These are phyloP conservation scores for Hedya salicella DNA, from an alignment of 2,888 invertebrate species.

Conservation along the genomic window DNA sequence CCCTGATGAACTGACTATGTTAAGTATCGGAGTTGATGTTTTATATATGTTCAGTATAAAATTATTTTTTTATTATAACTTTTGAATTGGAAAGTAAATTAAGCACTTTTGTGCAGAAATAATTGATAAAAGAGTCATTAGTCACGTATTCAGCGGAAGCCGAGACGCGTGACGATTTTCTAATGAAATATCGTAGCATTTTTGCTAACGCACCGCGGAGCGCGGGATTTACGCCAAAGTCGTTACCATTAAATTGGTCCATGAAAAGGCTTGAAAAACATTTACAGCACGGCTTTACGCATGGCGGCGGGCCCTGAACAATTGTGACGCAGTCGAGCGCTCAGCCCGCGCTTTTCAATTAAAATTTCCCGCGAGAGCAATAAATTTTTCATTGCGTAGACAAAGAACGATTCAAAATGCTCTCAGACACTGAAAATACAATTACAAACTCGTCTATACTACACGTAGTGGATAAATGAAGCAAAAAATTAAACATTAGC, in stretches of 20 bases:
- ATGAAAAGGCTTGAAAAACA: slow-evolving; percentile 43
- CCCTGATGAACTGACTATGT: neutral
- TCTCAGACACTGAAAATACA: slow-evolving; percentile 57
- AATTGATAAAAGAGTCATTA: slow-evolving; percentile 30
- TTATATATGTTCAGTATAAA: neutral
- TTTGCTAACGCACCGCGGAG: slow-evolving; percentile 33
- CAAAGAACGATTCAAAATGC: slow-evolving; percentile 62
- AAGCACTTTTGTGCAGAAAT: slow-evolving; percentile 26
- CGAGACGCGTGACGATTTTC: slow-evolving; percentile 43
- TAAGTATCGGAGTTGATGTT: neutral
- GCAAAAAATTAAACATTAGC: slow-evolving; percentile 69
- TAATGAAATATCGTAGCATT: slow-evolving; percentile 39
- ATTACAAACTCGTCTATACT: slow-evolving; percentile 48
- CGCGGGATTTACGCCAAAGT: slow-evolving; percentile 32
- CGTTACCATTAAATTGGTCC: slow-evolving; percentile 43
- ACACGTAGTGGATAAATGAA: slow-evolving; percentile 61
- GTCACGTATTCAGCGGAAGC: slow-evolving; percentile 33
- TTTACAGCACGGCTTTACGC: slow-evolving; percentile 43
- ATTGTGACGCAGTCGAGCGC: slow-evolving; percentile 45
- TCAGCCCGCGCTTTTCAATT: slow-evolving; percentile 59
- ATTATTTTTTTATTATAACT: neutral
- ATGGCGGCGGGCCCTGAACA: slow-evolving; percentile 48
- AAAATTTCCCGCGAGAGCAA: slow-evolving; percentile 74
- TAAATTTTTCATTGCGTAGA: slow-evolving; percentile 75
- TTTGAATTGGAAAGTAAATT: slow-evolving; percentile 19